Conservation (phyloP, 2,113 vertebrate species). For the human (Homo sapiens) region GRCh38 chr15:51454001-51454500, state of each 20-base stretch:
- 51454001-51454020: background rate
- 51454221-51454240: background rate
- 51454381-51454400: background rate
- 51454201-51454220: background rate
- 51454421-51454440: background rate
- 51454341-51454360: background rate
- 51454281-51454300: background rate
- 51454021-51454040: background rate
- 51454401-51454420: background rate
- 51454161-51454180: background rate
- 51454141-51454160: background rate
- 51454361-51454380: background rate
- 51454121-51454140: background rate
- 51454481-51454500: background rate
- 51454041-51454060: background rate
- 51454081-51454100: slow-evolving; percentile 1
- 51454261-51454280: background rate
- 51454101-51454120: background rate
- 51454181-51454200: background rate
- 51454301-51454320: background rate
- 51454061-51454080: background rate
- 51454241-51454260: background rate
- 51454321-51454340: background rate
- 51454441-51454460: background rate
- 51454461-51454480: background rate